A percentile compares a stretch with the other conserved stretches of the same genome.
These are phyloP conservation scores for Micropterix aruncella DNA, from an alignment of 2,888 invertebrate species.

Conservation along the genomic window DNA sequence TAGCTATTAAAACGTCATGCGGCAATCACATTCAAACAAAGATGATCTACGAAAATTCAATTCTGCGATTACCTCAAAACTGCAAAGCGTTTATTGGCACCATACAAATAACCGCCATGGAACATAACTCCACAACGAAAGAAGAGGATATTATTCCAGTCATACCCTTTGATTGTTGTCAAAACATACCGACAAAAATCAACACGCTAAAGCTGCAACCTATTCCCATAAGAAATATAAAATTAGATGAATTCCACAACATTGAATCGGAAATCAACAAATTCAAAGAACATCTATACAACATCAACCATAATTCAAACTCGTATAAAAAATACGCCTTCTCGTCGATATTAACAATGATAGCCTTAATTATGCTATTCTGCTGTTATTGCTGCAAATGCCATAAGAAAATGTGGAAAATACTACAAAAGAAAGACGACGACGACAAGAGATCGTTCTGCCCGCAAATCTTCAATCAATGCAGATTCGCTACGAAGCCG, in stretches of 20 bases:
- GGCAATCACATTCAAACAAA: neutral
- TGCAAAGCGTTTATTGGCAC: neutral
- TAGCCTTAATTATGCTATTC: too few species aligned
- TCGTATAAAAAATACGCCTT: neutral
- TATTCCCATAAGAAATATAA: neutral
- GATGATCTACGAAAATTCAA: too few species aligned
- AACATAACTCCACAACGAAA: neutral
- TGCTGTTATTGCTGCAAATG: too few species aligned
- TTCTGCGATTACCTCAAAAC: too few species aligned
- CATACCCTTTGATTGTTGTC: neutral
- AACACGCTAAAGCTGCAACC: neutral
- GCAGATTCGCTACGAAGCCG: too few species aligned
- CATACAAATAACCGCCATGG: neutral
- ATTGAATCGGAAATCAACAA: neutral
- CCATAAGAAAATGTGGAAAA: too few species aligned
- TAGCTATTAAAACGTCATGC: too few species aligned
- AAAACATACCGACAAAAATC: neutral
- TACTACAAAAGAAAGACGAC: too few species aligned
- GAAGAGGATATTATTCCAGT: neutral
- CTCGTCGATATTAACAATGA: too few species aligned
- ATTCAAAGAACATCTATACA: neutral
- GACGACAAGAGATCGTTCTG: too few species aligned
- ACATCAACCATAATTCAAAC: neutral
- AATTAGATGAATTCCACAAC: neutral
- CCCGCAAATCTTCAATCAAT: too few species aligned